These are phyloP conservation scores for Atta texana DNA, from an alignment of 1,140 invertebrate genomes.

Conservation along the genomic window DNA sequence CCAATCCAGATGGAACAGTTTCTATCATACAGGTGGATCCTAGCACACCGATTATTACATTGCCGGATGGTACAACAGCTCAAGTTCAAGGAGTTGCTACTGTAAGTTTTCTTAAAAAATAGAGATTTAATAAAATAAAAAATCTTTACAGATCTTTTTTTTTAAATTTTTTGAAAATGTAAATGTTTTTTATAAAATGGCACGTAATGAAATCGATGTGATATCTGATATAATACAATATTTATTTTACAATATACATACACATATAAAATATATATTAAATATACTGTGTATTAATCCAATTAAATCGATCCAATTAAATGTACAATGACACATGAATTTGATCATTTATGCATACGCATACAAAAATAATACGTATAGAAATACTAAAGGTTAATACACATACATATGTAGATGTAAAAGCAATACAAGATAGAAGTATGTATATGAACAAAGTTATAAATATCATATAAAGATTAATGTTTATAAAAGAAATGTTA, in stretches of 20 bases:
- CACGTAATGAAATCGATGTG: neutral
- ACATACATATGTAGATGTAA: neutral
- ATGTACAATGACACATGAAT: neutral
- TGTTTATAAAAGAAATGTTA: conserved; percentile 9
- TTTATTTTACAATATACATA: neutral
- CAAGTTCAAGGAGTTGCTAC: conserved; percentile 96
- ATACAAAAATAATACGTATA: neutral
- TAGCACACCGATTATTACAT: conserved; percentile 96
- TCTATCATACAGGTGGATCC: conserved; percentile 98
- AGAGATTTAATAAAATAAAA: conserved; percentile 22
- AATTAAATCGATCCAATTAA: neutral
- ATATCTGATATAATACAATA: neutral
- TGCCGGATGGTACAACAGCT: conserved; percentile 98
- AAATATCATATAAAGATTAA: neutral
- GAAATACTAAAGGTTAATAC: conserved; percentile 5
- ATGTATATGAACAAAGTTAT: neutral
- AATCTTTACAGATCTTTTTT: neutral
- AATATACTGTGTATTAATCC: neutral
- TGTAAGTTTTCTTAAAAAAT: conserved; percentile 86
- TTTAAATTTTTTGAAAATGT: neutral
- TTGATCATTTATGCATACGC: neutral
- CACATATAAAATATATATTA: too few species aligned
- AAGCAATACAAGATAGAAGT: conserved; percentile 15
- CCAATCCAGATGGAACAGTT: conserved; percentile 98
- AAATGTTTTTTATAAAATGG: neutral